These are phyloP conservation scores for Rhopalosiphum maidis DNA, from an alignment of 1,140 invertebrate species.

Conservation along the genomic window DNA sequence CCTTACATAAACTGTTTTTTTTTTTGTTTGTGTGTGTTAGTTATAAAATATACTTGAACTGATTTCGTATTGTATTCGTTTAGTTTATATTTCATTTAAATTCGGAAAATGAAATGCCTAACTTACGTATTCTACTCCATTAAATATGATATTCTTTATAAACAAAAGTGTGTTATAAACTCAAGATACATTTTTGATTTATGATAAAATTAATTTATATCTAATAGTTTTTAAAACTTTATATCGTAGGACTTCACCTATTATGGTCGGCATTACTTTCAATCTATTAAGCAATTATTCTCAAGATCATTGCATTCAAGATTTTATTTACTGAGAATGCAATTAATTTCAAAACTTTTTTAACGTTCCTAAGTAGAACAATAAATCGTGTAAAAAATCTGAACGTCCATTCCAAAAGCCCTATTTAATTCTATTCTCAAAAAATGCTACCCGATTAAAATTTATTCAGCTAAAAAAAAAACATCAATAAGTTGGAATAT, in stretches of 20 bases:
- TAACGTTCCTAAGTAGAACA: background rate
- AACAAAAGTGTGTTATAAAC: background rate
- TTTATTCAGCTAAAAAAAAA: background rate
- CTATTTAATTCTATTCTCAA: background rate
- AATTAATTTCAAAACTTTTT: conserved; percentile 48
- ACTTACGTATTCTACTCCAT: background rate
- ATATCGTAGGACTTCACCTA: background rate
- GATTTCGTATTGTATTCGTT: background rate
- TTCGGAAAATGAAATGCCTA: background rate
- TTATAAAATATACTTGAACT: background rate
- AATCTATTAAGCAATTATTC: conserved; percentile 56
- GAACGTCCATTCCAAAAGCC: conserved; percentile 34
- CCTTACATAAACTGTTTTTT: background rate
- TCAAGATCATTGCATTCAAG: conserved; percentile 24
- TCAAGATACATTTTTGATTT: conserved; percentile 1
- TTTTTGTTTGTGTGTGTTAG: background rate
- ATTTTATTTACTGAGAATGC: conserved; percentile 18
- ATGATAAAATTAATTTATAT: conserved; percentile 38
- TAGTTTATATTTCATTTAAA: background rate
- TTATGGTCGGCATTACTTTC: conserved; percentile 30
- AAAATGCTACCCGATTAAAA: background rate
- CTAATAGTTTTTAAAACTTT: conserved; percentile 43
- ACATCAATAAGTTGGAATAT: background rate
- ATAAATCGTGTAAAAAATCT: conserved; percentile 21
- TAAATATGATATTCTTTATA: background rate